phyloP scores from a whole-genome alignment of 2,888 invertebrate genomes.

The Plagodis pulveraria region DNA sequence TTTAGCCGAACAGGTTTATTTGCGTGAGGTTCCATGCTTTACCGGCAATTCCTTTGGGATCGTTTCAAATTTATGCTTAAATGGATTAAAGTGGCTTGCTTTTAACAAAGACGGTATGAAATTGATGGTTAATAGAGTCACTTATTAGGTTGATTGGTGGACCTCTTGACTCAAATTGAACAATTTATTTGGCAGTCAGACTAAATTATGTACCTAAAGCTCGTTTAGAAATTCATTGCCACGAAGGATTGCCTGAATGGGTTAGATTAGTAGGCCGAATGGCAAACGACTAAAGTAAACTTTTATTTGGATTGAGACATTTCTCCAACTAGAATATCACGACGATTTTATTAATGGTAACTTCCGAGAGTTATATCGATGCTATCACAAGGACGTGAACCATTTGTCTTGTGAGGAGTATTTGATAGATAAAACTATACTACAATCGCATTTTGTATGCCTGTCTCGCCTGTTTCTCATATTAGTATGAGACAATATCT shows the following conservation, averaged over 20 bases:
- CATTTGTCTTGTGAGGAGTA: background rate
- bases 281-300: constrained; percentile 8
- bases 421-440: constrained; percentile 12
- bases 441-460: constrained; percentile 15
- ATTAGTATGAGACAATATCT: constrained; percentile 18
- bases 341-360: constrained; percentile 1
- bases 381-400: too few relatives aligned
- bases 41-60: constrained; percentile 61
- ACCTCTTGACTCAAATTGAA: constrained; percentile 43
- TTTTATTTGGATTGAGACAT: constrained; percentile 1
- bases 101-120: constrained; percentile 63
- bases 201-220: constrained; percentile 12
- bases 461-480: constrained; percentile 10
- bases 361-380: background rate
- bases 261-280: constrained; percentile 6
- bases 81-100: constrained; percentile 76
- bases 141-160: constrained; percentile 66
- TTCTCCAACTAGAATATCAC: background rate
- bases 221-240: background rate
- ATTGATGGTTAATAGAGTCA: constrained; percentile 62
- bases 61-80: constrained; percentile 67
- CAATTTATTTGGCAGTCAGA: constrained; percentile 16
- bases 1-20: constrained; percentile 47
- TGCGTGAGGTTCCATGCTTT: constrained; percentile 53
- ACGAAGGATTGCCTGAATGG: constrained; percentile 8